Evolutionary conservation across 92 coral and sea anemone genomes (phyloP).

Genomic region (Actinostola sp.): DNA sequence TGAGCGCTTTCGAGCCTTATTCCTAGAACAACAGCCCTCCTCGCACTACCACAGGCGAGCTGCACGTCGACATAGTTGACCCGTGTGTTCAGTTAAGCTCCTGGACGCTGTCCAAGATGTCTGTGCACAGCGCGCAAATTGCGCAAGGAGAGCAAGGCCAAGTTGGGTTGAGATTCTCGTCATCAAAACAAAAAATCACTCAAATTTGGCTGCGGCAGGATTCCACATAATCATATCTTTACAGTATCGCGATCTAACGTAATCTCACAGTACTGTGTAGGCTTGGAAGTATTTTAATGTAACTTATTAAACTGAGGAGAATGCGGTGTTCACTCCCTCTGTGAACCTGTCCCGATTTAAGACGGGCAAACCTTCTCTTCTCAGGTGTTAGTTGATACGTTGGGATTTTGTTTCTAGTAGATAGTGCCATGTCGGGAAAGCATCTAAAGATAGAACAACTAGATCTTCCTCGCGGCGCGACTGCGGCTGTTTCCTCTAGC

Average conservation of each 20-base stretch:
- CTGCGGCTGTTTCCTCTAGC: too few relatives aligned
- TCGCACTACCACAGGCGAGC: neutral
- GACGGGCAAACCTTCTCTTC: neutral
- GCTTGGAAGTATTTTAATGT: neutral
- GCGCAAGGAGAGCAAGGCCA: constrained; percentile 3
- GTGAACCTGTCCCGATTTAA: constrained; percentile 10
- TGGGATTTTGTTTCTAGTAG: neutral
- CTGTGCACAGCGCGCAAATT: too few relatives aligned
- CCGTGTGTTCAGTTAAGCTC: neutral
- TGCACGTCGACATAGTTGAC: constrained; percentile 2
- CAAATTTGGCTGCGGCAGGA: neutral
- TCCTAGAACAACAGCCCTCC: neutral
- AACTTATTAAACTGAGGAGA: neutral
- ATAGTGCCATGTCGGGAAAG: neutral
- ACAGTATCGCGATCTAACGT: neutral
- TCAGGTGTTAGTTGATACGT: neutral
- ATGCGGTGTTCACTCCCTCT: neutral
- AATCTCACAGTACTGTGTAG: neutral
- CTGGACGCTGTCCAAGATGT: constrained; percentile 27
- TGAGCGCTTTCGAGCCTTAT: neutral
- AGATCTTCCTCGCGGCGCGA: neutral
- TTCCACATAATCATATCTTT: neutral
- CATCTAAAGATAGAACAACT: neutral
- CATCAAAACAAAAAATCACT: too few relatives aligned
- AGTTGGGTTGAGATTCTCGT: neutral